Evolutionary conservation across 2,797 vertebrate genomes (phyloP).

Genomic region (Esox masquinongy): DNA sequence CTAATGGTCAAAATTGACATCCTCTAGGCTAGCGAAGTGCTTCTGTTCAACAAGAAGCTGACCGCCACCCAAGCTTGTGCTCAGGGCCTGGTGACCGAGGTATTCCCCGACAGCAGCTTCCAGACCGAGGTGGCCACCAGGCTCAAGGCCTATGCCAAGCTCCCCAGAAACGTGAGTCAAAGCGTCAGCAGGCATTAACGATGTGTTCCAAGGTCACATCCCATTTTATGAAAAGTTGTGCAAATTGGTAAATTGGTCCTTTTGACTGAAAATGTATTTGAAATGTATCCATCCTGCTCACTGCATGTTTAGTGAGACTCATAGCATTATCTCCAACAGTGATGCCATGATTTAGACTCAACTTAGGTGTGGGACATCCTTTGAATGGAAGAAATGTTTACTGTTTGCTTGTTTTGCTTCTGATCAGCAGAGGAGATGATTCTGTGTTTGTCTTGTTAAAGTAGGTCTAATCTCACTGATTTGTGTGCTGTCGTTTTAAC

Average conservation of each 20-base stretch:
- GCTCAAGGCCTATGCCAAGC: constrained; percentile 76
- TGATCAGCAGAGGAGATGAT: background rate
- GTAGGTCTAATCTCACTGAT: background rate
- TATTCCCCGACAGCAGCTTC: constrained; percentile 87
- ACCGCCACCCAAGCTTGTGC: constrained; percentile 83
- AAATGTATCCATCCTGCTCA: too few species aligned
- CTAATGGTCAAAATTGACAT: background rate
- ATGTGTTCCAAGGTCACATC: too few species aligned
- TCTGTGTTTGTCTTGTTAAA: background rate
- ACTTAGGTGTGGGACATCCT: too few species aligned
- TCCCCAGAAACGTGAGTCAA: constrained; percentile 42
- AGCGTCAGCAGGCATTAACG: background rate
- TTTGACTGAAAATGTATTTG: too few species aligned
- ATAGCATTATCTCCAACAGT: too few species aligned
- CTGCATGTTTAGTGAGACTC: too few species aligned
- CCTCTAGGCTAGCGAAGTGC: constrained; percentile 83
- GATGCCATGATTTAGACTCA: too few species aligned
- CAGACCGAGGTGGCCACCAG: constrained; percentile 85
- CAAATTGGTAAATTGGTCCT: too few species aligned
- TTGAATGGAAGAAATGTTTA: background rate
- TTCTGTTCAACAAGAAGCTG: constrained; percentile 90
- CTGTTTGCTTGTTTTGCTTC: background rate
- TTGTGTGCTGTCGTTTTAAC: too few species aligned
- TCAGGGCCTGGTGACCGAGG: constrained; percentile 85
- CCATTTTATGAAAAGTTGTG: too few species aligned